Percentiles rank a stretch among this genome's conserved stretches.
phyloP scores from a whole-genome alignment of 2,797 vertebrate genomes.

The Vespertilio murinus region DNA sequence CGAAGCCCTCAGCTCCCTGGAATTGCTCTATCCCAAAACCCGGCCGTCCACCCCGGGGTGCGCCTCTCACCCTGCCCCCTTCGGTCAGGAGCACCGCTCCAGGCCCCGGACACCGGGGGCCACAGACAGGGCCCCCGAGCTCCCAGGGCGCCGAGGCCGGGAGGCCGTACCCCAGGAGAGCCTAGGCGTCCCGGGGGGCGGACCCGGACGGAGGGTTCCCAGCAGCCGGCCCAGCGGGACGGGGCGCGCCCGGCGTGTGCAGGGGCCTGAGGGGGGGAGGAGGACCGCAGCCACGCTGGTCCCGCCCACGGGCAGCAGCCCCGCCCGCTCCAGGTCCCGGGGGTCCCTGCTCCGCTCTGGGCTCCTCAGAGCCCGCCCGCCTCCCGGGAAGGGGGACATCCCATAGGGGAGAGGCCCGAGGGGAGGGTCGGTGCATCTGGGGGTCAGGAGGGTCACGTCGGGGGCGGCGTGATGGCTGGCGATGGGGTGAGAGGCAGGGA shows the following conservation, averaged over 20 bases:
- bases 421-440: rapidly evolving
- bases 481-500: background rate
- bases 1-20: background rate
- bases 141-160: background rate
- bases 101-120: background rate
- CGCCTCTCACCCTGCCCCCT: background rate
- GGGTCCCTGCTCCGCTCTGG: background rate
- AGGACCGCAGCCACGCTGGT: background rate
- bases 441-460: background rate
- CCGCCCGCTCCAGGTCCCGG: rapidly evolving
- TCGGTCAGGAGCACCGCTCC: background rate
- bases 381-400: rapidly evolving
- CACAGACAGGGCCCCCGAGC: background rate
- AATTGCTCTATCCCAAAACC: background rate
- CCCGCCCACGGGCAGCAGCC: rapidly evolving
- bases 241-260: rapidly evolving
- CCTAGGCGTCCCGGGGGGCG: background rate
- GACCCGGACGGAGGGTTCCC: background rate
- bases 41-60: background rate
- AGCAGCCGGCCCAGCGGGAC: rapidly evolving
- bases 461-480: background rate
- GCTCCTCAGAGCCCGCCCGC: background rate
- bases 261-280: background rate
- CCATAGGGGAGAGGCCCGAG: background rate
- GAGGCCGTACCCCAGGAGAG: background rate